Conservation (phyloP, 1,140 invertebrate genomes). For the Caerostris darwini region DNA sequence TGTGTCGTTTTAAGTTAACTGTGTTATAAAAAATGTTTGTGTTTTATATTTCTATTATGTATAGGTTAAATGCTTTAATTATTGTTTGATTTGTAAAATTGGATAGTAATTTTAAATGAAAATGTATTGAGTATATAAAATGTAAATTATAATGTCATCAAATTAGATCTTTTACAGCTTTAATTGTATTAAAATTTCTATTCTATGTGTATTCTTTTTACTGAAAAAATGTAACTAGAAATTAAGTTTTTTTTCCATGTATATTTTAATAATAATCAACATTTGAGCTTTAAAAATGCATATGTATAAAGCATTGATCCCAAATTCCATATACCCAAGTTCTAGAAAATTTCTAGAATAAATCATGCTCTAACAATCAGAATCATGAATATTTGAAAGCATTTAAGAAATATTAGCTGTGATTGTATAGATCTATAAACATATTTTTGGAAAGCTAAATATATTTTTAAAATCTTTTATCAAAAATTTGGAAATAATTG, state of each 20-base stretch:
- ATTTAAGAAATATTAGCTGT: constrained; percentile 38
- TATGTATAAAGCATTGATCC: background rate
- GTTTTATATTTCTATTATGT: too few relatives aligned
- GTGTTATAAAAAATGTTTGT: too few relatives aligned
- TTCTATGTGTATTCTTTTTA: background rate
- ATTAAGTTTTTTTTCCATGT: background rate
- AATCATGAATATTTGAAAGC: background rate
- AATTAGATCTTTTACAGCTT: background rate
- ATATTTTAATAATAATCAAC: background rate
- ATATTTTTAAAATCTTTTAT: constrained; percentile 39
- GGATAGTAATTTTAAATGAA: too few relatives aligned
- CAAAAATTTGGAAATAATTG: background rate
- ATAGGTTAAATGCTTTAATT: too few relatives aligned
- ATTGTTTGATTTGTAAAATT: too few relatives aligned
- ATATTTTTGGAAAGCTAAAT: constrained; percentile 31
- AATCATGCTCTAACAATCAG: background rate
- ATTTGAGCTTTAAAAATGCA: background rate
- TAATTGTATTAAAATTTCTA: background rate
- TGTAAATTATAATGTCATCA: too few relatives aligned
- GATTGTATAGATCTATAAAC: constrained; percentile 61
- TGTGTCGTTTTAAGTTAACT: too few relatives aligned
- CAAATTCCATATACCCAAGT: background rate
- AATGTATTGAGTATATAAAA: too few relatives aligned
- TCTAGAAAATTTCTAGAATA: background rate
- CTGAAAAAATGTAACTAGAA: background rate